These are phyloP conservation scores for Scaptomyza reducta DNA, from an alignment of 2,888 invertebrate species.

Conservation along the genomic window DNA sequence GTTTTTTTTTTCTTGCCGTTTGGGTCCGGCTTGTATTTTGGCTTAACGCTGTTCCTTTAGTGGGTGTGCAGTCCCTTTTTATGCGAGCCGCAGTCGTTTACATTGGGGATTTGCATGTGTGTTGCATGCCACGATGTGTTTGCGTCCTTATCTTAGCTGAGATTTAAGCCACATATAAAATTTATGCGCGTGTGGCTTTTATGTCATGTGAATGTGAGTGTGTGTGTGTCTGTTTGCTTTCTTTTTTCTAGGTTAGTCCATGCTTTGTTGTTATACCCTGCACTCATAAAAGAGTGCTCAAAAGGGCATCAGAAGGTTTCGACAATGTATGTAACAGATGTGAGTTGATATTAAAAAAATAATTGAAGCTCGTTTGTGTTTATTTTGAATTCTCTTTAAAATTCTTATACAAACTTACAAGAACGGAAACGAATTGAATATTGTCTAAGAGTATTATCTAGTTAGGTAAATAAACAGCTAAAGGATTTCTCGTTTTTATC, in stretches of 20 bases:
- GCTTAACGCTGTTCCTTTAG: slow-evolving; percentile 66
- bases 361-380: background rate
- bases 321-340: background rate
- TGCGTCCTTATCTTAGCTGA: slow-evolving; percentile 59
- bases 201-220: slow-evolving; percentile 26
- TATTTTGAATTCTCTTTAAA: background rate
- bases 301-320: background rate
- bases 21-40: slow-evolving; percentile 58
- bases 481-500: background rate
- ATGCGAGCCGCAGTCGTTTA: slow-evolving; percentile 62
- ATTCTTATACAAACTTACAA: background rate
- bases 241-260: slow-evolving; percentile 35
- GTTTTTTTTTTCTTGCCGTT: slow-evolving; percentile 19
- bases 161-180: slow-evolving; percentile 77
- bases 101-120: slow-evolving; percentile 78
- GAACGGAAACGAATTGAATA: background rate
- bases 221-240: too few species aligned
- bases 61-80: slow-evolving; percentile 59
- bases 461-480: background rate
- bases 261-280: slow-evolving; percentile 47
- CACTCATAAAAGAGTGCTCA: slow-evolving; percentile 7
- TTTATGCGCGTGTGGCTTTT: slow-evolving; percentile 70
- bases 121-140: slow-evolving; percentile 43
- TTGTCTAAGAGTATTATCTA: slow-evolving; percentile 6
- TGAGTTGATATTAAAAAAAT: background rate